Conservation (phyloP, 2,888 invertebrate genomes). For the Nephrotoma flavescens region DNA sequence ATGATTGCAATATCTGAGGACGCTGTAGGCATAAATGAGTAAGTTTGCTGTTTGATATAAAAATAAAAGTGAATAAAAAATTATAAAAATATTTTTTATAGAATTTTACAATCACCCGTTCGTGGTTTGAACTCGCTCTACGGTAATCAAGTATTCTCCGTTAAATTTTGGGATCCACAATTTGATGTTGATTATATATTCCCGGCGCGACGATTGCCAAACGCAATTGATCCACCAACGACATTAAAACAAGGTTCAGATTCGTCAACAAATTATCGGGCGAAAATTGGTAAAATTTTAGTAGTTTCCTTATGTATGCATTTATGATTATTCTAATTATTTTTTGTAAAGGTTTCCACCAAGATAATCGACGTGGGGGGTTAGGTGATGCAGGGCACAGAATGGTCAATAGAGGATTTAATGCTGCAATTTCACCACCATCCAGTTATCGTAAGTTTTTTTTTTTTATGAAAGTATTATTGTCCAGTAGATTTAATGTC, state of each 20-base stretch:
- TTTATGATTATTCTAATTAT: not conserved
- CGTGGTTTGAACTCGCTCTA: slow-evolving; percentile 45
- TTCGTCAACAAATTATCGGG: slow-evolving; percentile 55
- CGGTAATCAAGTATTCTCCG: slow-evolving; percentile 45
- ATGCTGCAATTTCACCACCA: slow-evolving; percentile 20
- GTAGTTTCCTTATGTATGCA: not conserved
- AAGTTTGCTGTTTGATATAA: slow-evolving; percentile 19
- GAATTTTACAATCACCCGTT: slow-evolving; percentile 54
- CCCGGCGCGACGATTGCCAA: slow-evolving; percentile 52
- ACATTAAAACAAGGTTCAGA: slow-evolving; percentile 54
- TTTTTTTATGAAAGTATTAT: too few species aligned
- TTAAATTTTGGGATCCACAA: slow-evolving; percentile 64
- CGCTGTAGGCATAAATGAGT: slow-evolving; percentile 53
- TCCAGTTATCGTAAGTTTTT: slow-evolving; percentile 8
- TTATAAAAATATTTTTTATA: slow-evolving; percentile 18
- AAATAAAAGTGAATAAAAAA: not conserved
- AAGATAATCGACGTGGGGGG: slow-evolving; percentile 44
- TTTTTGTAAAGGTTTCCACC: slow-evolving; percentile 41
- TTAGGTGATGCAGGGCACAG: slow-evolving; percentile 58
- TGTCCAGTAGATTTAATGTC: too few species aligned
- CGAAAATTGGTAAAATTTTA: slow-evolving; percentile 50
- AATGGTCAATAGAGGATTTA: slow-evolving; percentile 47
- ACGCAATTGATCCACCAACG: slow-evolving; percentile 53
- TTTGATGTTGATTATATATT: slow-evolving; percentile 62
- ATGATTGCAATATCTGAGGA: slow-evolving; percentile 58